Conservation (phyloP, 2,113 vertebrate genomes). For the Oreochromis niloticus region DNA sequence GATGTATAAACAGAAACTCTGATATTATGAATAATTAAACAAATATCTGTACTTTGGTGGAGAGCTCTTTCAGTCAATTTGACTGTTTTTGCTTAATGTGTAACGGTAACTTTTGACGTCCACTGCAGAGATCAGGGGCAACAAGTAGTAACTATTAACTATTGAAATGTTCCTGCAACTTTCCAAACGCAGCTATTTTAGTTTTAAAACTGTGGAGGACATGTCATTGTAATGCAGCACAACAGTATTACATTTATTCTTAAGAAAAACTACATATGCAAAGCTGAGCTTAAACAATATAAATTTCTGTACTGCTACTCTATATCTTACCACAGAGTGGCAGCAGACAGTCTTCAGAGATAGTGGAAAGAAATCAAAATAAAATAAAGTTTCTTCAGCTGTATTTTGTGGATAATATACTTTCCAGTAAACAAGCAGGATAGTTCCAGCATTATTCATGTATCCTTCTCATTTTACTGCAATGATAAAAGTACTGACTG, state of each 20-base stretch:
- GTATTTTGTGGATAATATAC: neutral
- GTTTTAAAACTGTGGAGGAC: neutral
- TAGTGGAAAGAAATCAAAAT: neutral
- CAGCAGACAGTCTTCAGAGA: neutral
- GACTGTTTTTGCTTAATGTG: neutral
- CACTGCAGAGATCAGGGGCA: neutral
- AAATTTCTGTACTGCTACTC: neutral
- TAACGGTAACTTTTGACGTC: neutral
- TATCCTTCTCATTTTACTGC: neutral
- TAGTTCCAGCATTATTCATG: accelerated
- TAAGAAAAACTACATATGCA: neutral
- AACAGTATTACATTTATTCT: neutral
- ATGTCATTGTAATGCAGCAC: neutral
- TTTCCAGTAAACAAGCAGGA: neutral
- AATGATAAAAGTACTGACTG: neutral
- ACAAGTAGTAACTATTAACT: neutral
- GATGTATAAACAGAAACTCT: neutral
- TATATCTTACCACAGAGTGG: conserved; percentile 14
- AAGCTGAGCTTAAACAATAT: neutral
- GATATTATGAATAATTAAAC: neutral
- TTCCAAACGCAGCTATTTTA: neutral
- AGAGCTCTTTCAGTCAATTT: neutral
- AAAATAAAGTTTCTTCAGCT: accelerated
- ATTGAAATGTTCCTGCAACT: neutral
- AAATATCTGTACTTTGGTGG: neutral